These are phyloP conservation scores for Falco punctatus DNA, from an alignment of 2,113 vertebrate species.

Conservation along the genomic window DNA sequence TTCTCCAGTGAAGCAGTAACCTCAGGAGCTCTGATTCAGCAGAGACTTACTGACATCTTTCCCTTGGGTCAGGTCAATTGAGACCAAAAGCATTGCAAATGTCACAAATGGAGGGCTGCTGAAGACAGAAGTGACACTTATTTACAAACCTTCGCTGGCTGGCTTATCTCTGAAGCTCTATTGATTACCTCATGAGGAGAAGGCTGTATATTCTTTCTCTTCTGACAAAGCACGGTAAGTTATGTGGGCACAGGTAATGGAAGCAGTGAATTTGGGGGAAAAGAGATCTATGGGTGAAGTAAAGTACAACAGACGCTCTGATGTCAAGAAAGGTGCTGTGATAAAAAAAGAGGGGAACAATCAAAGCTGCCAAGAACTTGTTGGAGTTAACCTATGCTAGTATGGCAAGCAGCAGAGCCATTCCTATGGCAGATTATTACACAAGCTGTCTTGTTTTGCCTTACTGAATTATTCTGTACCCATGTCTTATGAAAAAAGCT, in stretches of 20 bases:
- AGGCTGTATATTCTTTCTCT: slow-evolving; percentile 29
- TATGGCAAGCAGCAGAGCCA: background rate
- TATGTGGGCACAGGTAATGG: slow-evolving; percentile 54
- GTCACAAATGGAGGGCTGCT: background rate
- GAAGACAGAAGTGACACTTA: background rate
- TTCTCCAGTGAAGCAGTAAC: background rate
- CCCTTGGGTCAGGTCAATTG: background rate
- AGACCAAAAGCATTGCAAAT: background rate
- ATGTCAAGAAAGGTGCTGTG: background rate
- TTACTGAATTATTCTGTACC: background rate
- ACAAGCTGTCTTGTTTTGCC: background rate
- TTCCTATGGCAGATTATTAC: slow-evolving; percentile 3
- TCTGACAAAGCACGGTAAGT: slow-evolving; percentile 27
- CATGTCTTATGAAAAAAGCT: background rate
- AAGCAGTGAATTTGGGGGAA: slow-evolving; percentile 35
- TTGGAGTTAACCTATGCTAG: background rate
- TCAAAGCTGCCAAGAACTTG: background rate
- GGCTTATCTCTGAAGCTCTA: slow-evolving; percentile 36
- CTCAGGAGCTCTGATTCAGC: background rate
- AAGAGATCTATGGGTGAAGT: background rate
- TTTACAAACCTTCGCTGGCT: slow-evolving; percentile 18
- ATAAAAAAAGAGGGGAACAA: background rate
- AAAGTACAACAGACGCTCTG: background rate
- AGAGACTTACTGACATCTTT: background rate
- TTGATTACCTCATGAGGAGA: slow-evolving; percentile 54